A percentile compares a stretch with the other conserved stretches of the same genome.
phyloP scores from a whole-genome alignment of 2,113 vertebrate species.

The Tiliqua scincoides region DNA sequence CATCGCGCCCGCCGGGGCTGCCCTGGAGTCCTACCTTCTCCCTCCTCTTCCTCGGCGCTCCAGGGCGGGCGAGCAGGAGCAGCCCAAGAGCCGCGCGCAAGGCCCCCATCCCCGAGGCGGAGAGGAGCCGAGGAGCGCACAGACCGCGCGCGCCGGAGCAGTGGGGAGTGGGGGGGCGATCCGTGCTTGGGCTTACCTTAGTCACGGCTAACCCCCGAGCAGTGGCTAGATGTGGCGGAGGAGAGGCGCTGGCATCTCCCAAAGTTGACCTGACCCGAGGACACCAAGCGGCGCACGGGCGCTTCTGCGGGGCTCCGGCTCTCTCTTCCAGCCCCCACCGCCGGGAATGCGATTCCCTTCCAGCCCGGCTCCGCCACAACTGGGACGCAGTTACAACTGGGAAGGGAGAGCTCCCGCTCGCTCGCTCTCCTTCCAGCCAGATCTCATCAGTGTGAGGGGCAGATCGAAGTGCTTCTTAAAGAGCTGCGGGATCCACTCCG shows the following conservation, averaged over 20 bases:
- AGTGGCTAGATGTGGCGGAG: slow-evolving; percentile 93
- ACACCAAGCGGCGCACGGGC: slow-evolving; percentile 78
- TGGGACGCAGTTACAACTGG: slow-evolving; percentile 72
- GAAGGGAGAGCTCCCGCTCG: slow-evolving; percentile 6
- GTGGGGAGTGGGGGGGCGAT: slow-evolving; percentile 36
- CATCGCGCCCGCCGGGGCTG: slow-evolving; percentile 42
- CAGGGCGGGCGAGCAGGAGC: slow-evolving; percentile 66
- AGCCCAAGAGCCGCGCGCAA: slow-evolving; percentile 71
- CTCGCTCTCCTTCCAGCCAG: slow-evolving; percentile 52
- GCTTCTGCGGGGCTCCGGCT: slow-evolving; percentile 76
- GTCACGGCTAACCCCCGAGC: slow-evolving; percentile 89
- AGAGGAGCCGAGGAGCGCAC: not conserved
- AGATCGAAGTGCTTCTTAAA: slow-evolving; percentile 65
- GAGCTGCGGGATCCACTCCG: slow-evolving; percentile 52
- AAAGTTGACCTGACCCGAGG: slow-evolving; percentile 89
- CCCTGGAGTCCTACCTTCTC: slow-evolving; percentile 54
- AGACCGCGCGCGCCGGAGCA: not conserved
- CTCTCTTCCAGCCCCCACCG: slow-evolving; percentile 78
- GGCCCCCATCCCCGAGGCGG: slow-evolving; percentile 42
- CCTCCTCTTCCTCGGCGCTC: slow-evolving; percentile 29
- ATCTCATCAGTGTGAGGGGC: slow-evolving; percentile 50
- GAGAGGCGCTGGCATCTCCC: slow-evolving; percentile 92
- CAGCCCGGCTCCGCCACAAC: slow-evolving; percentile 70
- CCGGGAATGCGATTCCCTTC: slow-evolving; percentile 87
- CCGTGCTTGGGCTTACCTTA: slow-evolving; percentile 87